Conservation (phyloP, 2,113 vertebrate genomes). For the Platycercus adscitus region DNA sequence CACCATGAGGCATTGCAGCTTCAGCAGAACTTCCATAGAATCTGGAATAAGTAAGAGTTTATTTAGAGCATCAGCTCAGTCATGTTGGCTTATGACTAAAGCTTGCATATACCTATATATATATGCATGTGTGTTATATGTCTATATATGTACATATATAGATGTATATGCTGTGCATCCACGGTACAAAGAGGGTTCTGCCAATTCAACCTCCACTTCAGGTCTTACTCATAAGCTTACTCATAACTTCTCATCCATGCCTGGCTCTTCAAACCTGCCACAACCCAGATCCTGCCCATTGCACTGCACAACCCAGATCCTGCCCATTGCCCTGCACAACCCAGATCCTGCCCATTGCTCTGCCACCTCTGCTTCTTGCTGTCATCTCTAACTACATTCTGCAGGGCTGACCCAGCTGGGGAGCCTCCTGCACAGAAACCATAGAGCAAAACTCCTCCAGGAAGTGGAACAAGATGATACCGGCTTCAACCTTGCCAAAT, state of each 20-base stretch:
- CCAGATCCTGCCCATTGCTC: background rate
- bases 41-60: background rate
- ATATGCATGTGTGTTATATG: background rate
- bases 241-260: background rate
- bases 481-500: background rate
- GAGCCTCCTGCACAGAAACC: background rate
- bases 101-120: rapidly evolving
- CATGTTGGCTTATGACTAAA: background rate
- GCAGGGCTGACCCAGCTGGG: background rate
- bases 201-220: background rate
- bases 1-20: background rate
- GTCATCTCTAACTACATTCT: background rate
- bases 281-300: background rate
- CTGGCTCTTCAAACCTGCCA: background rate
- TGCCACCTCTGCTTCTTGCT: background rate
- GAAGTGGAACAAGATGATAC: background rate
- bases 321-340: background rate
- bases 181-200: background rate
- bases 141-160: background rate
- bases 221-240: background rate
- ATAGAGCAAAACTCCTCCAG: background rate
- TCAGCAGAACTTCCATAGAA: background rate
- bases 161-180: background rate
- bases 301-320: too few relatives aligned
- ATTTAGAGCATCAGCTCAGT: background rate